Conservation (phyloP, 2,113 vertebrate species). For the Atlantisia rogersi region DNA sequence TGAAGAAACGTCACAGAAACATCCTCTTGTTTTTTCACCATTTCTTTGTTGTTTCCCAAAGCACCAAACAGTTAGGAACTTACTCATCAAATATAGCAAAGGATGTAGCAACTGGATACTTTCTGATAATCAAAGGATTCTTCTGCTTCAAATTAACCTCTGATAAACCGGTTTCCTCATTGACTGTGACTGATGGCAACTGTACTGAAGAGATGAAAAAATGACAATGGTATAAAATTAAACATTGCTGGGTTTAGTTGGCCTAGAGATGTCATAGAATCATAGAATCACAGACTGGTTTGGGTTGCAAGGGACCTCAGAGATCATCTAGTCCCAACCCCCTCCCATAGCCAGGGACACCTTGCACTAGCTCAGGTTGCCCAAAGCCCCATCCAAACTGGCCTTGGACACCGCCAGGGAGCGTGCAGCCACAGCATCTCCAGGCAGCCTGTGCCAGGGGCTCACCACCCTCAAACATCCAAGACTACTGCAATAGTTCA, state of each 20-base stretch:
- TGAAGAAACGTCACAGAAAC: neutral
- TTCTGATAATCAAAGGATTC: slow-evolving; percentile 81
- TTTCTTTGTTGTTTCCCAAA: neutral
- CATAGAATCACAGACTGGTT: no score
- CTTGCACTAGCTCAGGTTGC: no score
- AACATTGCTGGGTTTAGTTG: neutral
- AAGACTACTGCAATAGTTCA: neutral
- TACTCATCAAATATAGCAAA: slow-evolving; percentile 95
- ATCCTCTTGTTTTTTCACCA: neutral
- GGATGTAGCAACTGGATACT: slow-evolving; percentile 86
- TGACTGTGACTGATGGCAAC: slow-evolving; percentile 86
- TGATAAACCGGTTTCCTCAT: slow-evolving; percentile 86
- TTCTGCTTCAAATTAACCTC: slow-evolving; percentile 86
- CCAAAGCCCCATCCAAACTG: no score
- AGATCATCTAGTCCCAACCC: no score
- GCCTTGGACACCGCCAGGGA: no score
- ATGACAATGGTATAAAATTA: neutral
- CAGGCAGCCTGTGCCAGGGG: no score
- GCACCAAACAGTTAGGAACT: slow-evolving; percentile 51
- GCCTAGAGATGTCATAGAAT: neutral
- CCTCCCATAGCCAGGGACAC: no score
- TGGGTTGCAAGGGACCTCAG: no score
- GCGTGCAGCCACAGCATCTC: no score
- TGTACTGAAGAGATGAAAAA: slow-evolving; percentile 76
- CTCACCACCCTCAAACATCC: no score